phyloP scores from a whole-genome alignment of 2,888 invertebrate genomes.

The Pheosia tremula region DNA sequence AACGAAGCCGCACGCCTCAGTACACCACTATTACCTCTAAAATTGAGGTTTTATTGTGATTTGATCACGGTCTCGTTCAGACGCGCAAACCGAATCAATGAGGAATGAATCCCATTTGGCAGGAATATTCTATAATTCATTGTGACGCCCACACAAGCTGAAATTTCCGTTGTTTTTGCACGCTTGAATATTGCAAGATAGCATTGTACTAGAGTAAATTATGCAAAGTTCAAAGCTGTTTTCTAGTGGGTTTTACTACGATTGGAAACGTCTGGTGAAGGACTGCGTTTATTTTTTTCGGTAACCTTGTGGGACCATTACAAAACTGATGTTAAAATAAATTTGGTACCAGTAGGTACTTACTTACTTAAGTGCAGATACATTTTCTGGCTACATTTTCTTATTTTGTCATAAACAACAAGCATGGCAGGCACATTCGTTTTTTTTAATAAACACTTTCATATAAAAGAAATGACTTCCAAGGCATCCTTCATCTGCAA shows the following conservation, averaged over 20 bases:
- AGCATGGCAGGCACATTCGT: no score
- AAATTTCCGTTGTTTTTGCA: conserved; percentile 18
- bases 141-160: conserved; percentile 14
- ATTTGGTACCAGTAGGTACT: neutral
- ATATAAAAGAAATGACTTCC: no score
- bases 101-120: conserved; percentile 26
- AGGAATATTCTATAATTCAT: conserved; percentile 29
- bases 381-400: no score
- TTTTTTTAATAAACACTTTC: no score
- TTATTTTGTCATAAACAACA: no score
- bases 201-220: conserved; percentile 15
- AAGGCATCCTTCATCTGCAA: no score
- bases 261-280: neutral
- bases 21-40: conserved; percentile 16
- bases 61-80: conserved; percentile 20
- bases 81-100: conserved; percentile 20
- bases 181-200: conserved; percentile 21
- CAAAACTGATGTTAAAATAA: neutral
- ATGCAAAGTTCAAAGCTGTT: conserved; percentile 11
- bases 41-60: conserved; percentile 27
- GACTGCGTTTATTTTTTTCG: neutral
- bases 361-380: no score
- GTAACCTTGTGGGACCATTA: neutral
- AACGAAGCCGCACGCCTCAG: conserved; percentile 18
- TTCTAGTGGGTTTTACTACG: conserved; percentile 4